Conservation (phyloP, 2,797 vertebrate genomes). For the Salarias fasciatus region DNA sequence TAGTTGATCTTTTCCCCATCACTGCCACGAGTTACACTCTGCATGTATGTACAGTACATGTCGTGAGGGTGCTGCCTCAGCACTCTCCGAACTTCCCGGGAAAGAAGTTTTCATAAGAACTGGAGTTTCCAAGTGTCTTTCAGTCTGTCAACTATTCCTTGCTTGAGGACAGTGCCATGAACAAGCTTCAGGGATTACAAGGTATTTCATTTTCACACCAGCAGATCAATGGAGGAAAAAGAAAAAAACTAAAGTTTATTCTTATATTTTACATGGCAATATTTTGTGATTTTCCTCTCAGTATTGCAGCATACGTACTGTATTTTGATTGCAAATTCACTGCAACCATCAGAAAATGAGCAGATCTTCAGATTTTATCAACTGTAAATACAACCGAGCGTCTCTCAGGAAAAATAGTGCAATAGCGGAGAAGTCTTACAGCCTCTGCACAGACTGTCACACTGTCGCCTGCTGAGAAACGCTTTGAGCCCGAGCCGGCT, state of each 20-base stretch:
- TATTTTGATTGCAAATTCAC: neutral
- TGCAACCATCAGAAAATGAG: too few relatives aligned
- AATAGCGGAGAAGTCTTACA: too few relatives aligned
- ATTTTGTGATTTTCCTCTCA: neutral
- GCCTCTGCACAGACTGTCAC: neutral
- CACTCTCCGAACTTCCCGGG: constrained; percentile 19
- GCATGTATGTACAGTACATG: too few relatives aligned
- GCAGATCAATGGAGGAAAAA: constrained; percentile 3
- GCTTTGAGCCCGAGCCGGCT: neutral
- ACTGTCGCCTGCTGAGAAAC: neutral
- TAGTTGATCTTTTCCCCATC: too few relatives aligned
- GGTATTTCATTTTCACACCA: constrained; percentile 16
- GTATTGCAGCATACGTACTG: neutral
- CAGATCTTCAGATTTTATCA: neutral
- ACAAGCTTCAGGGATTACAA: constrained; percentile 26
- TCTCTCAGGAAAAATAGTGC: neutral
- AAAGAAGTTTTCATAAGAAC: constrained; percentile 21
- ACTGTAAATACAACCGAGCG: neutral
- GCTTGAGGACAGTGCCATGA: constrained; percentile 28
- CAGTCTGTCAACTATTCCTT: constrained; percentile 29
- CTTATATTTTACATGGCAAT: constrained; percentile 6
- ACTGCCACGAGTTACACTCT: too few relatives aligned
- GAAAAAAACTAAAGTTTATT: constrained; percentile 24
- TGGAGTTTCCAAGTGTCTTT: constrained; percentile 19
- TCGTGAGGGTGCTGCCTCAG: too few relatives aligned